Base-by-base conservation (phyloP, 1,140 invertebrate genomes). In the Microplitis mediator region DNA sequence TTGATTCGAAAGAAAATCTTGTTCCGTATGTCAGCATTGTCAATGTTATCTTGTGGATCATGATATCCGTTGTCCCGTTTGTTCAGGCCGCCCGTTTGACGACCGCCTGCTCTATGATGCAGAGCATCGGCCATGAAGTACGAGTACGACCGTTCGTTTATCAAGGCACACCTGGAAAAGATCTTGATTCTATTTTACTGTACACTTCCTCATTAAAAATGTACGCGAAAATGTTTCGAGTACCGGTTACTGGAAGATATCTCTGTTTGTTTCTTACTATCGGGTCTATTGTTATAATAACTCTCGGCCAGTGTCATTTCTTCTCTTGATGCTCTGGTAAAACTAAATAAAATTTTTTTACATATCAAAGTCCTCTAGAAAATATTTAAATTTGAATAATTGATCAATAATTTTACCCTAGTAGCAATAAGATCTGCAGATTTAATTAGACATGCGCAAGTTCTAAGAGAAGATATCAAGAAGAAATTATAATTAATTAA, bases 51-150 rank as follows among this genome's bases (percentile, higher is more conserved):
- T 80, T 94, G 35, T 94, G 93, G 93, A 84, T 91, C 32, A 85
- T 91, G 35, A 89, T 94, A 39, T 89, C 92, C 0, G 68, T 91
- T 11, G 90, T 89, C 51, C 93, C 93, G 23, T 93, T 93, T 79
- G 86, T 92, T 71, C 91, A 92, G 92, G 94, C 94, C 34, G 93
- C 94, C 11, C 88, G 94, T 56, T 88, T 96, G 78, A 93, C 93
- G 2, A 90, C 89, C n/a, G 90, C 91, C 6, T 94, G 93, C 78
- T 88, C 89, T 9, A 90, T 88, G 77, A 90, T 93, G 16, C 90
- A 91, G 83, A 88, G 86, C 56, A 90, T 93, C 72, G 94, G 93
- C 0, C 93, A 95, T 79, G 92, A 95, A 83, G 89, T 94, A 60
- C 88, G 93, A 45, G 90, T 91, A n/a, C 87, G 93, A 32, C 93